These are phyloP conservation scores for Vidua chalybeata DNA, from an alignment of 2,113 vertebrate species.

Conservation along the genomic window DNA sequence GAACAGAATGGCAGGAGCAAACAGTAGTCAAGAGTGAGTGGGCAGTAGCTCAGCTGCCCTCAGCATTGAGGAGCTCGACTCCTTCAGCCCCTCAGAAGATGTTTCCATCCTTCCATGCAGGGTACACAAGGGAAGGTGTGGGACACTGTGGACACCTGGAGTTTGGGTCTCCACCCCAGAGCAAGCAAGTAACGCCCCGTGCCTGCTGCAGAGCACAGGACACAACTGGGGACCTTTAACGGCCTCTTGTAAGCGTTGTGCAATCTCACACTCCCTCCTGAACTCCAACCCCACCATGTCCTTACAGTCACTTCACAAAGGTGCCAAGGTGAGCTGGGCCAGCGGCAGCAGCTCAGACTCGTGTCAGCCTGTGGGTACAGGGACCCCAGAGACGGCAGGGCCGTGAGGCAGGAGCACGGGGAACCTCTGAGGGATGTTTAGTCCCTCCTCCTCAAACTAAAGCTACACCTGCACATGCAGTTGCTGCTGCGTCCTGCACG, in stretches of 20 bases:
- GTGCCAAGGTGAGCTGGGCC: background rate
- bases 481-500: fast-evolving
- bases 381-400: fast-evolving
- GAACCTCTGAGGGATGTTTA: background rate
- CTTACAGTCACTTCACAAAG: background rate
- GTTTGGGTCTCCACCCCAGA: background rate
- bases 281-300: background rate
- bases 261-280: background rate
- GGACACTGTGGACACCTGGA: background rate
- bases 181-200: fast-evolving
- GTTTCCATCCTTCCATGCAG: background rate
- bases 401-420: fast-evolving
- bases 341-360: background rate
- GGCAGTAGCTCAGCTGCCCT: background rate
- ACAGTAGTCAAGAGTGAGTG: fast-evolving
- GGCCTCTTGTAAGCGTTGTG: background rate
- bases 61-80: background rate
- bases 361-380: fast-evolving
- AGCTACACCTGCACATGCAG: background rate
- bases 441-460: background rate
- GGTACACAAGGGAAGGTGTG: background rate
- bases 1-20: background rate
- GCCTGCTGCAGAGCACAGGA: background rate
- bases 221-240: background rate
- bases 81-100: background rate